Evolutionary conservation across 2,888 invertebrate species (phyloP).

Genomic region (Rotaria socialis): DNA sequence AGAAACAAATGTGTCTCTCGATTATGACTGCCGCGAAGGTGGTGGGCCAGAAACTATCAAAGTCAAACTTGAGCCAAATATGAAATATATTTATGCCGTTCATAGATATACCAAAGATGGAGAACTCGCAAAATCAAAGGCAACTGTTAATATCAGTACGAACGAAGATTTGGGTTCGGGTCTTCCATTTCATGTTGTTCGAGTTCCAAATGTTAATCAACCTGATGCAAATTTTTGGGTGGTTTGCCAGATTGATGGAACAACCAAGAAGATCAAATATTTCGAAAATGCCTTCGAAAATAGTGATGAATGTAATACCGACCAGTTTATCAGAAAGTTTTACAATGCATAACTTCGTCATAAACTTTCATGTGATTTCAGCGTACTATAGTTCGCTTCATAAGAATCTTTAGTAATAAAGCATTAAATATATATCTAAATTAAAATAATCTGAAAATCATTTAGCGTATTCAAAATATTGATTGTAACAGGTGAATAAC

Average conservation of each 20-base stretch:
- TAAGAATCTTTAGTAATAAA: too few relatives aligned
- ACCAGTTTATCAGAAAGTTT: not conserved
- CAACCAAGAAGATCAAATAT: not conserved
- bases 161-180: not conserved
- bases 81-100: conserved; percentile 12
- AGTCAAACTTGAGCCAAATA: not conserved
- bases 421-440: too few relatives aligned
- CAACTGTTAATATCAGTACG: not conserved
- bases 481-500: too few relatives aligned
- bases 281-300: not conserved
- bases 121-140: not conserved
- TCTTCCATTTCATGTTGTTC: not conserved
- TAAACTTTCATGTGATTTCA: too few relatives aligned
- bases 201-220: not conserved
- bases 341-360: not conserved
- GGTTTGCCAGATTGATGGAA: not conserved
- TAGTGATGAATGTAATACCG: not conserved
- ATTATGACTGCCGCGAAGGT: not conserved
- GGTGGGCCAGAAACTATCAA: not conserved
- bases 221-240: not conserved
- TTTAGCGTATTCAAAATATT: too few relatives aligned
- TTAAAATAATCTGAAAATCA: too few relatives aligned
- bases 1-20: not conserved
- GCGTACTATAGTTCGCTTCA: too few relatives aligned
- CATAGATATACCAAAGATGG: not conserved